Base-by-base conservation (phyloP, 2,113 vertebrate genomes). In the Axis porcinus region DNA sequence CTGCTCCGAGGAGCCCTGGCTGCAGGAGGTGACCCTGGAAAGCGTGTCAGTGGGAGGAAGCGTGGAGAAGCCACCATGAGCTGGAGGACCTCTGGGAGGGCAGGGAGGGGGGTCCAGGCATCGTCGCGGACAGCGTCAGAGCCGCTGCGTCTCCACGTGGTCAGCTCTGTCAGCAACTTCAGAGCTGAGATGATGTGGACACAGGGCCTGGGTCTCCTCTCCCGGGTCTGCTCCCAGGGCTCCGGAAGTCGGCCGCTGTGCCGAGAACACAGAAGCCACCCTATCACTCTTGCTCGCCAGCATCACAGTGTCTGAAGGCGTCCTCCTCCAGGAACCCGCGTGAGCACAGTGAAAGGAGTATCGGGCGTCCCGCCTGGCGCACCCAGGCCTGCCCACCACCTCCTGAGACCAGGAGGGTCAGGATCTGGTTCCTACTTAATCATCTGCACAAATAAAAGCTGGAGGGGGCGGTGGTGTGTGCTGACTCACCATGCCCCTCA, bases 181-280 rank as follows among this genome's bases (percentile, higher is more conserved):
- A 28, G 88, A 43, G 70, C 30, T 6, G 14, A 28, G 14, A 28
- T 16, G 54, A 40, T 28, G 82, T 10, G 15, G n/a, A 28, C 52
- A 28, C 14, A 54, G 28, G n/a, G 17, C 6, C 54, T 2, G 7
- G 15, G 70, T 9, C 60, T 57, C 36, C 40, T 40, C 52, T 27
- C 12, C 12, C 0, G 1, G 28, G 19, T 2, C 70, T 14, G 9
- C 52, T 8, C 27, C 67, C 28, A 3, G 52, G 7, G 17, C 87
- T 40, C 36, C 0, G 0, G 87, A 9, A 15, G 11, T 4, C 25
- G 0, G 52, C 87, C 21, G 0, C 64, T 0, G 50, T 19, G 3
- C 10, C 0, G 7, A 89, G 27, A 33, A 6, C 16, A 55, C 17
- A 43, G 40, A 21, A 11, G 12, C 36, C 3, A 11, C 15, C 14